Evolutionary conservation across 2,797 vertebrate species (phyloP).

Genomic region (Pelochelys cantorii): DNA sequence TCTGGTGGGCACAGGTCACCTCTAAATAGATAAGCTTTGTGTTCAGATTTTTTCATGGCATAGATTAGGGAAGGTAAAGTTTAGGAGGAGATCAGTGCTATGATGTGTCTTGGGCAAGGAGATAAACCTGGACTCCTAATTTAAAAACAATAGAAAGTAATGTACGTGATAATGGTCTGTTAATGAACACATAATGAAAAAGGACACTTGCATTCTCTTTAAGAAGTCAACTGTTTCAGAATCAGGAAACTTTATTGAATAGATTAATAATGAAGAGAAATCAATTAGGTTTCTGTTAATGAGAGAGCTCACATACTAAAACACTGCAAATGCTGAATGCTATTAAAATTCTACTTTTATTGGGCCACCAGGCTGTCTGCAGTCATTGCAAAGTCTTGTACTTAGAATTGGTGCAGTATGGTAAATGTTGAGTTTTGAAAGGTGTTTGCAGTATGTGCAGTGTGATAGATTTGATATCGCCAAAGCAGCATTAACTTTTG

Average conservation of each 20-base stretch:
- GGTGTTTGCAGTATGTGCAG: neutral
- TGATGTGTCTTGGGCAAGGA: constrained; percentile 52
- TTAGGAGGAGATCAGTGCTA: neutral
- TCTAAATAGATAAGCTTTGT: constrained; percentile 50
- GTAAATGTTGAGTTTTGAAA: neutral
- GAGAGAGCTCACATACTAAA: neutral
- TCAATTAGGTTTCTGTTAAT: neutral
- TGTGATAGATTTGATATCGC: neutral
- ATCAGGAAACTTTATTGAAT: neutral
- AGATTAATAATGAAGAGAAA: neutral
- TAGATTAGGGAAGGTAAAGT: constrained; percentile 3
- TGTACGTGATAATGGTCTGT: constrained; percentile 51
- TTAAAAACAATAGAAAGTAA: constrained; percentile 53
- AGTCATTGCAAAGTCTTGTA: neutral
- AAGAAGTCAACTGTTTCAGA: neutral
- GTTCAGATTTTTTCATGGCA: constrained; percentile 2
- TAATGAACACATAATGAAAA: neutral
- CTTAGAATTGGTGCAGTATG: neutral
- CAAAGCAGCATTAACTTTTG: neutral
- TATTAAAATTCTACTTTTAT: neutral
- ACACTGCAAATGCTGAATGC: accelerated
- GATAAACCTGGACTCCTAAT: constrained; percentile 68
- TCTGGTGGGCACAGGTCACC: constrained; percentile 65
- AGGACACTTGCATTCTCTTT: neutral
- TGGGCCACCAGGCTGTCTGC: neutral